These are phyloP conservation scores for Romanomermis culicivorax DNA, from an alignment of 2,888 invertebrate genomes.

Conservation along the genomic window DNA sequence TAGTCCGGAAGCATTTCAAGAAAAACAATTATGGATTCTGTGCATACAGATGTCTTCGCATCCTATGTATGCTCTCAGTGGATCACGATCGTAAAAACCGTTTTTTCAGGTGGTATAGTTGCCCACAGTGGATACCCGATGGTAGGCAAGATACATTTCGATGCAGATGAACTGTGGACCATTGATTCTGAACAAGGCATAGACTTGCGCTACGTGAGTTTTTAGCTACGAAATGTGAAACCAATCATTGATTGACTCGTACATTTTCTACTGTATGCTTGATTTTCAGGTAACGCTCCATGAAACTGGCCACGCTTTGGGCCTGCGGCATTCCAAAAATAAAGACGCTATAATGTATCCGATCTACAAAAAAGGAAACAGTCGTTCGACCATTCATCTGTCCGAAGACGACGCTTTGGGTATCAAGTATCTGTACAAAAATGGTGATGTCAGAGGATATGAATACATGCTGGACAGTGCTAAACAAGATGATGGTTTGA, in stretches of 20 bases:
- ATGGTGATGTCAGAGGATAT: no score
- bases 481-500: no score
- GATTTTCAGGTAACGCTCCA: conserved; percentile 16
- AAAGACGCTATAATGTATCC: conserved; percentile 22
- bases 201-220: conserved; percentile 11
- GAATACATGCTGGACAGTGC: no score
- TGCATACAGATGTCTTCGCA: no score
- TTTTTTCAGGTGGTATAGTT: conserved; percentile 19
- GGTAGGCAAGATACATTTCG: conserved; percentile 21
- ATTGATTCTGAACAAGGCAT: conserved; percentile 9
- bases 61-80: no score
- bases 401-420: conserved; percentile 4
- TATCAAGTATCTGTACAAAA: conserved; percentile 6
- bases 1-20: no score
- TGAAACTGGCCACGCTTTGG: conserved; percentile 24
- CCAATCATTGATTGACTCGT: no score
- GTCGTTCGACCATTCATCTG: not conserved
- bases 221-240: conserved; percentile 19
- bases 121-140: conserved; percentile 23
- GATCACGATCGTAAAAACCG: no score
- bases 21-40: no score
- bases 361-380: conserved; percentile 14
- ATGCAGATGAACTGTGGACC: conserved; percentile 20
- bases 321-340: conserved; percentile 19
- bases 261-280: no score